These are phyloP conservation scores for Agriopis aurantiaria DNA, from an alignment of 2,888 invertebrate species.

Conservation along the genomic window DNA sequence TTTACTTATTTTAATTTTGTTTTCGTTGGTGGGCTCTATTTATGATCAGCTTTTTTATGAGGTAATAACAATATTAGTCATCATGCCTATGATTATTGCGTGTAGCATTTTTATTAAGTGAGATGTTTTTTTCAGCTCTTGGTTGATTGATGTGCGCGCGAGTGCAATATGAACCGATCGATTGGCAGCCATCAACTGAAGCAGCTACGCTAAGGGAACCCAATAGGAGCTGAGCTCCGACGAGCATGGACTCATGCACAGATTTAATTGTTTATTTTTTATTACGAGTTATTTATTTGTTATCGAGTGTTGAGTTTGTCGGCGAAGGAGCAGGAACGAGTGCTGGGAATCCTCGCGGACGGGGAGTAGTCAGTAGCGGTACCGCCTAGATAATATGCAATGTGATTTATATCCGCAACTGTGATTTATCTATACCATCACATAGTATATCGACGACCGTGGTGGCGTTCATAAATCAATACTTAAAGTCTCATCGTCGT, in stretches of 20 bases:
- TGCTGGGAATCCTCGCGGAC: constrained; percentile 63
- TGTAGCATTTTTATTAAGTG: neutral
- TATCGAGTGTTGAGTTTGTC: constrained; percentile 70
- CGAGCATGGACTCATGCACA: constrained; percentile 76
- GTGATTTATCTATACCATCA: constrained; percentile 84
- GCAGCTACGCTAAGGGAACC: constrained; percentile 65
- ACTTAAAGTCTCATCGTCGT: constrained; percentile 82
- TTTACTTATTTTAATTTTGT: no score
- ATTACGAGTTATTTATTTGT: constrained; percentile 72
- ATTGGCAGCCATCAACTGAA: constrained; percentile 73
- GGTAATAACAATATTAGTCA: no score
- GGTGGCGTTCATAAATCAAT: constrained; percentile 82
- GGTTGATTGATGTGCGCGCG: constrained; percentile 64
- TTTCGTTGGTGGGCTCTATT: no score
- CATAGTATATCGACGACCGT: constrained; percentile 72
- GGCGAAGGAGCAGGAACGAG: constrained; percentile 48
- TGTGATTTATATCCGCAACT: constrained; percentile 83
- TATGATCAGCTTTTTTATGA: no score
- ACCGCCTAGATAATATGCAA: constrained; percentile 81
- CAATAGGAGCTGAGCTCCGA: constrained; percentile 52
- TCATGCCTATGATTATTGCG: neutral
- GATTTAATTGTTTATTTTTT: constrained; percentile 67
- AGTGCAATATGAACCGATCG: constrained; percentile 67
- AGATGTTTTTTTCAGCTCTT: constrained; percentile 65
- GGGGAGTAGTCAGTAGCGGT: constrained; percentile 67